These are phyloP conservation scores for Trinectes maculatus DNA, from an alignment of 2,113 vertebrate genomes.

Conservation along the genomic window DNA sequence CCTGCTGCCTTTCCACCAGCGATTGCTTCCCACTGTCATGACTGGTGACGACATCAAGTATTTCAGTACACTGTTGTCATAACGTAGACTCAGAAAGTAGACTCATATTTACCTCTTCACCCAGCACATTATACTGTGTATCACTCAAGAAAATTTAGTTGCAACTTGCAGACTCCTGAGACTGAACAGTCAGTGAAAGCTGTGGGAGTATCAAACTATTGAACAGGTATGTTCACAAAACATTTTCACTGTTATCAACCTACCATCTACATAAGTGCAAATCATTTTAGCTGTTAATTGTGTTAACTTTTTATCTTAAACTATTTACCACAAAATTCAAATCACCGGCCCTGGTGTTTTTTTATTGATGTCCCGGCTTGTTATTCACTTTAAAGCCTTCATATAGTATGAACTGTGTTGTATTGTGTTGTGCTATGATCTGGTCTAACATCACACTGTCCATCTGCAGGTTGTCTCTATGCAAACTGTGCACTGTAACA, in stretches of 20 bases:
- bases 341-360: not conserved
- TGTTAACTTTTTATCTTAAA: no score
- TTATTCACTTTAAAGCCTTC: not conserved
- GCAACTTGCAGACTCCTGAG: no score
- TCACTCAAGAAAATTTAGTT: no score
- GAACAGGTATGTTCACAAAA: no score
- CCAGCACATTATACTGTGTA: no score
- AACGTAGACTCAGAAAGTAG: not conserved
- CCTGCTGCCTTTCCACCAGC: constrained; percentile 54
- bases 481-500: constrained; percentile 32
- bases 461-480: not conserved
- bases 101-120: no score
- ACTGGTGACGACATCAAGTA: constrained; percentile 44
- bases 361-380: not conserved
- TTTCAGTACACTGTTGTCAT: not conserved
- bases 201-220: no score
- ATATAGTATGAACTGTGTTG: not conserved
- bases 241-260: no score
- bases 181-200: no score
- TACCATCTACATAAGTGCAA: no score
- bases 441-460: not conserved
- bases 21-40: constrained; percentile 57
- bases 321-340: not conserved
- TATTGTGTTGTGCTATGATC: not conserved
- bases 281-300: no score